Evolutionary conservation across 2,888 invertebrate genomes (phyloP).

Genomic region (Phalera bucephala): DNA sequence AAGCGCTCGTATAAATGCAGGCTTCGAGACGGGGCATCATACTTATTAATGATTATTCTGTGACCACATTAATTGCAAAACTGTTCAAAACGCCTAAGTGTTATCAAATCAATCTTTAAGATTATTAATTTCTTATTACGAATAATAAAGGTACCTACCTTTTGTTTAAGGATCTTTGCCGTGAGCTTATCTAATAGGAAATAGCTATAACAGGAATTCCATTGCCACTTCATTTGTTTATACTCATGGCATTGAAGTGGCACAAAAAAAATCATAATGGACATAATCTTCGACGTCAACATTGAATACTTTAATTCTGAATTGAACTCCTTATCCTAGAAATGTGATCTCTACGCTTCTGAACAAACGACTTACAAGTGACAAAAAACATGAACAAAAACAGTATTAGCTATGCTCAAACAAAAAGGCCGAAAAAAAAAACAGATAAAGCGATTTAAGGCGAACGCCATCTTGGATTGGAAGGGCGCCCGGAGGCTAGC

Average conservation of each 20-base stretch:
- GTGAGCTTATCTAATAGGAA: not conserved
- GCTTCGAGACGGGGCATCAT: too few species aligned
- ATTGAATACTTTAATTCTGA: conserved; percentile 8
- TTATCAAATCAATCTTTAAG: too few species aligned
- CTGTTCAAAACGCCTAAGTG: too few species aligned
- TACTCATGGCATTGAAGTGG: conserved; percentile 1
- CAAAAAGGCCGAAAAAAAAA: conserved; percentile 7
- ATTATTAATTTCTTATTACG: too few species aligned
- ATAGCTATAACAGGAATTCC: not conserved
- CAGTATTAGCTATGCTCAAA: conserved; percentile 10
- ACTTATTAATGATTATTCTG: too few species aligned
- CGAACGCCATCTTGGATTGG: conserved; percentile 57
- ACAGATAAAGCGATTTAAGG: conserved; percentile 43
- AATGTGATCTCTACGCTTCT: conserved; percentile 15
- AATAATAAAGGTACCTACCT: too few species aligned
- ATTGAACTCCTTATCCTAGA: conserved; percentile 14
- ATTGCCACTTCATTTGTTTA: not conserved
- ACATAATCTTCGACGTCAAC: not conserved
- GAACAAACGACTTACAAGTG: conserved; percentile 5
- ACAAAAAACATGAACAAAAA: conserved; percentile 18
- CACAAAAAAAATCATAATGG: conserved; percentile 4
- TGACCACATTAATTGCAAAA: too few species aligned
- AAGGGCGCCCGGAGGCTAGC: conserved; percentile 58
- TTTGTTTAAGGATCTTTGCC: too few species aligned
- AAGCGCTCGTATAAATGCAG: too few species aligned